These are phyloP conservation scores for Tiliqua scincoides DNA, from an alignment of 2,113 vertebrate species.

Conservation along the genomic window DNA sequence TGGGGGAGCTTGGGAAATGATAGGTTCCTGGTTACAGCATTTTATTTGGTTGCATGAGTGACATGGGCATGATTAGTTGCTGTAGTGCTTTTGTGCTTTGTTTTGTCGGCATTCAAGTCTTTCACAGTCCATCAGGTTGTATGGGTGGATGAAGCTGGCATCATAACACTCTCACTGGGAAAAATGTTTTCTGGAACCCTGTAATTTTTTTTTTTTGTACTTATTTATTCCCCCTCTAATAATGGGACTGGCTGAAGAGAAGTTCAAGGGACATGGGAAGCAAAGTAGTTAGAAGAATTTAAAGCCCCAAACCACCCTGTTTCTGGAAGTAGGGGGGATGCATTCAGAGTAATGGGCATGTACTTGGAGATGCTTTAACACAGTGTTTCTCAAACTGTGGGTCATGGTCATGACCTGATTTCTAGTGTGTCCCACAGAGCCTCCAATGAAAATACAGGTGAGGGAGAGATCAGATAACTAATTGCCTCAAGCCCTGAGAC, in stretches of 20 bases:
- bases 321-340: constrained; percentile 10
- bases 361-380: constrained; percentile 22
- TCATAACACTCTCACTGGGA: constrained; percentile 51
- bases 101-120: constrained; percentile 68
- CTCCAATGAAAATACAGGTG: too few species aligned
- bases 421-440: too few species aligned
- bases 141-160: constrained; percentile 55
- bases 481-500: too few species aligned
- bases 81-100: constrained; percentile 59
- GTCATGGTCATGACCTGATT: too few species aligned
- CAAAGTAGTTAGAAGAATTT: constrained; percentile 7
- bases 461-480: too few species aligned
- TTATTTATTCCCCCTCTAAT: constrained; percentile 26
- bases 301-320: constrained; percentile 36
- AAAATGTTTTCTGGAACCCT: constrained; percentile 52
- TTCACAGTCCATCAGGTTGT: constrained; percentile 61
- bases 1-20: constrained; percentile 25
- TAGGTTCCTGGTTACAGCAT: constrained; percentile 26
- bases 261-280: constrained; percentile 13
- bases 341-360: constrained; percentile 7
- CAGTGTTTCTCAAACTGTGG: too few species aligned
- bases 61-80: constrained; percentile 52
- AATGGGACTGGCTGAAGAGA: constrained; percentile 24
- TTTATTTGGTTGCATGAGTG: constrained; percentile 55
- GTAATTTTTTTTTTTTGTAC: constrained; percentile 55